Evolutionary conservation across 2,113 vertebrate genomes (phyloP), one percentile per base, ranked within the genome.

Genomic region (Zosterops japonicus): DNA sequence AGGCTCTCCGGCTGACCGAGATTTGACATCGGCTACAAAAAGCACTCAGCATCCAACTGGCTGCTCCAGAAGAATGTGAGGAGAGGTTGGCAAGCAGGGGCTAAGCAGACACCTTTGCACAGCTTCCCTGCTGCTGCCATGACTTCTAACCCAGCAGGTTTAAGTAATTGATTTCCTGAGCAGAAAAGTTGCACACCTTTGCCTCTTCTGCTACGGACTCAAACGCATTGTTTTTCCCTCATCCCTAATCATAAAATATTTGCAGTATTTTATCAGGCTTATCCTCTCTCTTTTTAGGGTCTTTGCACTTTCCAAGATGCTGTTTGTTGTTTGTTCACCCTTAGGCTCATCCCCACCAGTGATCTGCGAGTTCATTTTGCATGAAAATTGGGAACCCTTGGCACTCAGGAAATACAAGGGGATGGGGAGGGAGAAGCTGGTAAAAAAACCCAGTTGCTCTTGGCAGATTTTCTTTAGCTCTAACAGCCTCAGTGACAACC

Each of bases 361-460:
- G 3, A 64, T 22, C 56, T 27, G 2, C 0, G 4, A 81, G 47
- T 14, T 13, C 1, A 2, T 25, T 4, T 55, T 9, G 50, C 72
- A 46, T 1, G 0, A 14, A 33, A 70, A 2, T 0, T 1, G 4
- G 56, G 19, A 55, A 39, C 25, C 29, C 6, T 0, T 0, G 0
- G 22, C 68, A 70, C 4, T 0, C 15, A 46, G 55, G 18, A 8
- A 9, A 65, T 2, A 3, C 17, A 11, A 69, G 27, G 12, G 42
- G 35, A 41, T 3, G 6, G 14, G 28, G 29, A 90, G 23, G 31
- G 27, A 28, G 57, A 41, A 35, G 33, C 11, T 12, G 16, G 10
- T 15, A 15, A 64, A 29, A 50, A 55, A 13, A 2, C 14, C 27
- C 23, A 21, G 7, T 12, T 18, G 11, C 35, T 80, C 22, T 4